These are phyloP conservation scores for Miniopterus natalensis DNA, from an alignment of 2,113 vertebrate species.

Conservation along the genomic window DNA sequence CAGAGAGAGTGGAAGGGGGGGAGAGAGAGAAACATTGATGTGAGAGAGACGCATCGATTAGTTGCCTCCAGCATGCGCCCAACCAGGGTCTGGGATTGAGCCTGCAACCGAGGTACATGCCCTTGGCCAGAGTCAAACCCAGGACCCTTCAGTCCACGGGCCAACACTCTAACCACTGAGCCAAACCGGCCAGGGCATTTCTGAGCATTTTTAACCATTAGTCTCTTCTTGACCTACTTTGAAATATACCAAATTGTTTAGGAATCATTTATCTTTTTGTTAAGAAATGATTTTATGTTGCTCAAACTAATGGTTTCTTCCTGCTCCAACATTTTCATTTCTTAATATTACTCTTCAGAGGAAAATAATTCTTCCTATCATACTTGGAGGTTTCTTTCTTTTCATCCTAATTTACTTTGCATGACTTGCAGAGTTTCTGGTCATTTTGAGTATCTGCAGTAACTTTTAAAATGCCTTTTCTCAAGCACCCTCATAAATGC, in stretches of 20 bases:
- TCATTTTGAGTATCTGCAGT: constrained; percentile 31
- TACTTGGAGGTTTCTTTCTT: background rate
- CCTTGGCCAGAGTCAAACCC: too few relatives aligned
- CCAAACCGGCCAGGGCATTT: background rate
- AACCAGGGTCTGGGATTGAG: too few relatives aligned
- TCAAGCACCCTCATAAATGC: constrained; percentile 43
- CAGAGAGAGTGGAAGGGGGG: too few relatives aligned
- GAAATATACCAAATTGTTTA: constrained; percentile 49
- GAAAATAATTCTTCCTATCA: constrained; percentile 28
- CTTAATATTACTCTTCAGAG: constrained; percentile 41
- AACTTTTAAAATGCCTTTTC: constrained; percentile 53
- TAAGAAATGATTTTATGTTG: constrained; percentile 37
- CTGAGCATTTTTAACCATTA: background rate
- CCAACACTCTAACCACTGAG: too few relatives aligned
- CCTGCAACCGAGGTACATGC: too few relatives aligned
- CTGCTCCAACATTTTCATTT: constrained; percentile 2
- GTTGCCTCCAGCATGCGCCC: too few relatives aligned
- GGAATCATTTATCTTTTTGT: background rate
- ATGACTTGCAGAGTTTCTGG: constrained; percentile 32
- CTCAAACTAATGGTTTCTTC: constrained; percentile 25
- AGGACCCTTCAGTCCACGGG: too few relatives aligned
- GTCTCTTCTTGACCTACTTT: constrained; percentile 35
- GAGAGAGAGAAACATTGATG: too few relatives aligned
- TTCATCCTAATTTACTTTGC: constrained; percentile 37
- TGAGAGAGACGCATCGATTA: too few relatives aligned